phyloP scores from a whole-genome alignment of 2,888 invertebrate genomes.

The Eupeodes latifasciatus region DNA sequence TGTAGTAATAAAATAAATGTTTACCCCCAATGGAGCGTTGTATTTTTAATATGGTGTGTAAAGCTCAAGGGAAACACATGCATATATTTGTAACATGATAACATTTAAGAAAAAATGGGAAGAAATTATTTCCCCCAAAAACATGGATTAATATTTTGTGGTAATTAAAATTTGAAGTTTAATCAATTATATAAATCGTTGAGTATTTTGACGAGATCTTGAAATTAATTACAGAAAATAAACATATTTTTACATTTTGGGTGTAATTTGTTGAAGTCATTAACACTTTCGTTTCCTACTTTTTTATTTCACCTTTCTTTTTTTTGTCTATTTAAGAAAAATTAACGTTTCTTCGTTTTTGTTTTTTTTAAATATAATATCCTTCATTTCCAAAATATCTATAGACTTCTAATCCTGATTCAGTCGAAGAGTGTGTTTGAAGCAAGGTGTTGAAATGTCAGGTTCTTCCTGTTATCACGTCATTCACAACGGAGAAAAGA shows the following conservation, averaged over 20 bases:
- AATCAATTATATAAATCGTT: neutral
- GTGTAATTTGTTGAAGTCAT: neutral
- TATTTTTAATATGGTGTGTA: neutral
- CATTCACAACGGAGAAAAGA: slow-evolving; percentile 9
- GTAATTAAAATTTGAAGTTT: slow-evolving; percentile 48
- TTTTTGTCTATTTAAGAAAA: neutral
- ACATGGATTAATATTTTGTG: slow-evolving; percentile 24
- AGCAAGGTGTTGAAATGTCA: neutral
- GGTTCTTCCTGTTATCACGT: slow-evolving; percentile 28
- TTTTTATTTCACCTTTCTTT: neutral
- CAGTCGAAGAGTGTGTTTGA: neutral
- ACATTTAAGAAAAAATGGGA: neutral
- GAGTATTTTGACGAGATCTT: neutral
- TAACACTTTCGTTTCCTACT: neutral
- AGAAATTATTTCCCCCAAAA: neutral
- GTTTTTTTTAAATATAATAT: neutral
- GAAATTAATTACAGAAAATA: neutral
- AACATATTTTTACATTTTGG: neutral
- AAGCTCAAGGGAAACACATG: neutral
- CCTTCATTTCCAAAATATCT: neutral
- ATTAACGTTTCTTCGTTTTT: neutral
- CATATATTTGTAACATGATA: neutral
- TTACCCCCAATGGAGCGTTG: slow-evolving; percentile 7
- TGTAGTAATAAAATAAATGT: neutral
- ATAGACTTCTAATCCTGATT: neutral